Evolutionary conservation across 2,888 invertebrate species (phyloP).

Genomic region (Caenorhabditis japonica): DNA sequence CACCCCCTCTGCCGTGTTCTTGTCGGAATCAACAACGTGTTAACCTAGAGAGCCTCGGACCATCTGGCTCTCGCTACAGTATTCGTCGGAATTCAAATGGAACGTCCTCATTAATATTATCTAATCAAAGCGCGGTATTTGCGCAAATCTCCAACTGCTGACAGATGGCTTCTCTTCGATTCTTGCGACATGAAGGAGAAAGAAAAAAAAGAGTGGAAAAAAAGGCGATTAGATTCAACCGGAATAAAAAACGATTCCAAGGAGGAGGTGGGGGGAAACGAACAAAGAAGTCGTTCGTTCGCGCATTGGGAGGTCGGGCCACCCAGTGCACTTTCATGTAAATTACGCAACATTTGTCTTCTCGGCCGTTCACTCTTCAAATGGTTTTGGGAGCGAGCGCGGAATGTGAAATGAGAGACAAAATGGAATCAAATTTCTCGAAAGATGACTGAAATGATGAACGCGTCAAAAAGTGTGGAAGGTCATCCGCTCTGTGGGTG

Average conservation of each 20-base stretch:
- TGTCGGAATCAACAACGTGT: constrained; percentile 9
- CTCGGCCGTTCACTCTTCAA: too few species aligned
- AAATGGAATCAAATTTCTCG: constrained; percentile 30
- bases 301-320: constrained; percentile 40
- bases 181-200: constrained; percentile 18
- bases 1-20: background rate
- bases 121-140: constrained; percentile 19
- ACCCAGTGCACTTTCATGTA: constrained; percentile 22
- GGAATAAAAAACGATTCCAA: background rate
- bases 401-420: too few species aligned
- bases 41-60: background rate
- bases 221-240: background rate
- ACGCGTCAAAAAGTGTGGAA: constrained; percentile 11
- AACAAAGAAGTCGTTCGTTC: constrained; percentile 47
- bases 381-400: too few species aligned
- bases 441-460: constrained; percentile 48
- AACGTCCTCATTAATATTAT: constrained; percentile 43
- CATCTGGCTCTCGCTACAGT: constrained; percentile 10
- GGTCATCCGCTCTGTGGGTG: constrained; percentile 16
- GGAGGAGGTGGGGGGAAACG: background rate
- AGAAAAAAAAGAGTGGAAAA: background rate
- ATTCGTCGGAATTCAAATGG: constrained; percentile 36
- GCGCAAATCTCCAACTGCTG: constrained; percentile 45
- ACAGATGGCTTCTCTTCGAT: constrained; percentile 48
- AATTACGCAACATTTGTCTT: constrained; percentile 47